Conservation (phyloP, 2,888 invertebrate species). For the Eremobia ochroleuca region DNA sequence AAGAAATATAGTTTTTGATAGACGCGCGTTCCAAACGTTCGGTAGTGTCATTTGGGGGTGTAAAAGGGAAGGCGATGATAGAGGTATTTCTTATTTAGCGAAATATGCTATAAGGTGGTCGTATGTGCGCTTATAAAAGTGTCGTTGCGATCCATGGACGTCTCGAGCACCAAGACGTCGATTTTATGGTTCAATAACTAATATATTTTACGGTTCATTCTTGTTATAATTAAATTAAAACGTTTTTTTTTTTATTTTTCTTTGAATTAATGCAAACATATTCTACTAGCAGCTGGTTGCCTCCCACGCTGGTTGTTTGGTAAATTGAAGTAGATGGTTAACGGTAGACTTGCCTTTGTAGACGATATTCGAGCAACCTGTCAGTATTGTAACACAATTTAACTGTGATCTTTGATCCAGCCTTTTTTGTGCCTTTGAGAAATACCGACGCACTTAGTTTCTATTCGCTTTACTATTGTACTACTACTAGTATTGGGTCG, state of each 20-base stretch:
- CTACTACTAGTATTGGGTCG: background rate
- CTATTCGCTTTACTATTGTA: background rate
- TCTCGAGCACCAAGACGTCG: slow-evolving; percentile 48
- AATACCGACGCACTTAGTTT: slow-evolving; percentile 22
- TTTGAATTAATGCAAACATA: slow-evolving; percentile 19
- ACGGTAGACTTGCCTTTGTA: slow-evolving; percentile 11
- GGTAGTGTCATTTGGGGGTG: slow-evolving; percentile 73
- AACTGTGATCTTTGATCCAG: slow-evolving; percentile 49
- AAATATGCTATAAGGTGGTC: slow-evolving; percentile 72
- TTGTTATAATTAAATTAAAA: slow-evolving; percentile 48
- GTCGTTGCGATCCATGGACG: slow-evolving; percentile 50
- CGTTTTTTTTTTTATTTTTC: slow-evolving; percentile 5
- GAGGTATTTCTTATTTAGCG: slow-evolving; percentile 84
- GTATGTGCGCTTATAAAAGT: slow-evolving; percentile 65
- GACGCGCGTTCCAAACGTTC: slow-evolving; percentile 73
- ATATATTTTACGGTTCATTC: slow-evolving; percentile 30
- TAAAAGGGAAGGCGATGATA: slow-evolving; percentile 76
- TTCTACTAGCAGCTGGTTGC: slow-evolving; percentile 27
- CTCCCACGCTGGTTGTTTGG: slow-evolving; percentile 40
- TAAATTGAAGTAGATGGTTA: slow-evolving; percentile 40
- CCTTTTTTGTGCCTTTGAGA: slow-evolving; percentile 45
- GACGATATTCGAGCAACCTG: slow-evolving; percentile 28
- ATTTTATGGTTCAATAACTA: slow-evolving; percentile 41
- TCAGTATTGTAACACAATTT: slow-evolving; percentile 35
- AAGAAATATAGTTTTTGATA: slow-evolving; percentile 81